Base-by-base conservation (phyloP, 2,888 invertebrate species). In the Drosophila eohydei region DNA sequence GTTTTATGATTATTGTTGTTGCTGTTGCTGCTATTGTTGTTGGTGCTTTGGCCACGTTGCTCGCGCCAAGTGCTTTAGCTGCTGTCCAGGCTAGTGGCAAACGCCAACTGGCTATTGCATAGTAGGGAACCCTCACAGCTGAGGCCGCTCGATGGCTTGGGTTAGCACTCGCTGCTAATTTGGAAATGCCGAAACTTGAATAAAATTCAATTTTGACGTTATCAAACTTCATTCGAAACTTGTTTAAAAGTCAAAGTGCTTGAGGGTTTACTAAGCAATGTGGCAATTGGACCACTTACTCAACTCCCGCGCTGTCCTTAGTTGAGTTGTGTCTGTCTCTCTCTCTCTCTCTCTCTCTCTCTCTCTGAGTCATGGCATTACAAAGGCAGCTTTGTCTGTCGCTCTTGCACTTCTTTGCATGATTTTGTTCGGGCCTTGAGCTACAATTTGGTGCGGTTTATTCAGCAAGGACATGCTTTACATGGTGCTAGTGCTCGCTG, bases 181-280 rank as follows among this genome's bases (percentile, higher is more conserved):
- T 62, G 36, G 41, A 52, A 51, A 71, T 71, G 71, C 71, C 73
- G 44, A 72, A 71, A 72, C 5, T 30, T 44, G 14, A 52, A 48
- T 44, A 32, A 16, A 55, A 61, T 44, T 59, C 21, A 71, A 70
- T 64, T 74, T 71, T 77, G 58, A 30, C 34, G 30, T 65, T 72
- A 44, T 54, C n/a, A 28, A 52, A 61, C 57, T 36, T 30, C 28
- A 28, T 50, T 62, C 16, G 26, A 51, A 46, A 36, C 8, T 51
- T 70, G 32, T 52, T 54, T 54, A 5, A 54, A 40, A 54, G 5
- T 30, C 40, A 40, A 54, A 40, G 9, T 38, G 54, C 28, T 26
- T 3, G 6, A 40, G n/a, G 9, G 12, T 14, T 34, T 2, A 34
- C 7, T 21, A 5, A 21, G 14, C 34, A 51, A 34, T 21, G 16